phyloP scores from a whole-genome alignment of 1,140 invertebrate species.

The Acromyrmex echinatior region DNA sequence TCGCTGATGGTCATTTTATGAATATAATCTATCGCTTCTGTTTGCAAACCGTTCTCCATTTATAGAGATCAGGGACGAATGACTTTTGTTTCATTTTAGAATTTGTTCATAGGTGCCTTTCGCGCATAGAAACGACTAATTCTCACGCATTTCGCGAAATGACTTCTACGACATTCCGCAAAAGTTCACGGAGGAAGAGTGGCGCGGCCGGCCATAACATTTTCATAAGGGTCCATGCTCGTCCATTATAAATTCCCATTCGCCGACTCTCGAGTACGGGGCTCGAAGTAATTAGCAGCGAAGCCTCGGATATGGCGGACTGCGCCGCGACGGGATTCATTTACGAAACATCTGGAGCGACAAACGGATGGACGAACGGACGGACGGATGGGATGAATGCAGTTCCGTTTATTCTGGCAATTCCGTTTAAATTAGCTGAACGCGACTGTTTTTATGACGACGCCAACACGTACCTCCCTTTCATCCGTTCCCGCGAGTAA shows the following conservation, averaged over 20 bases:
- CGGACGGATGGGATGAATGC: conserved; percentile 77
- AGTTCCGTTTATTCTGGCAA: conserved; percentile 85
- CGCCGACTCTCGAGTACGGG: conserved; percentile 6
- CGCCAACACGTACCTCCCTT: conserved; percentile 80
- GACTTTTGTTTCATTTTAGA: neutral
- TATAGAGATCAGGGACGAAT: neutral
- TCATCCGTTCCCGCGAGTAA: conserved; percentile 74
- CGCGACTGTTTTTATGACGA: conserved; percentile 82
- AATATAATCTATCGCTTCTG: neutral
- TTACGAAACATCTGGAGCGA: conserved; percentile 83
- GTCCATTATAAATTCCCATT: conserved; percentile 53
- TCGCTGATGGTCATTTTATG: neutral
- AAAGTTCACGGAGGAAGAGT: conserved; percentile 27
- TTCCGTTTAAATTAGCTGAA: conserved; percentile 85
- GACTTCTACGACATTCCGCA: conserved; percentile 19
- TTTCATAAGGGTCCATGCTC: conserved; percentile 63
- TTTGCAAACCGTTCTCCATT: neutral
- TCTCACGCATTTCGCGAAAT: conserved; percentile 11
- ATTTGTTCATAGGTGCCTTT: neutral
- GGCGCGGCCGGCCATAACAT: conserved; percentile 52
- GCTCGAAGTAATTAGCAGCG: conserved; percentile 71
- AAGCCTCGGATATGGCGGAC: conserved; percentile 66
- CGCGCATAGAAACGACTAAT: conserved; percentile 3
- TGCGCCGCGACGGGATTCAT: conserved; percentile 77
- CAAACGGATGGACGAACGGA: conserved; percentile 47